Base-by-base conservation (phyloP, 2,113 vertebrate genomes). In the Alectura lathami region DNA sequence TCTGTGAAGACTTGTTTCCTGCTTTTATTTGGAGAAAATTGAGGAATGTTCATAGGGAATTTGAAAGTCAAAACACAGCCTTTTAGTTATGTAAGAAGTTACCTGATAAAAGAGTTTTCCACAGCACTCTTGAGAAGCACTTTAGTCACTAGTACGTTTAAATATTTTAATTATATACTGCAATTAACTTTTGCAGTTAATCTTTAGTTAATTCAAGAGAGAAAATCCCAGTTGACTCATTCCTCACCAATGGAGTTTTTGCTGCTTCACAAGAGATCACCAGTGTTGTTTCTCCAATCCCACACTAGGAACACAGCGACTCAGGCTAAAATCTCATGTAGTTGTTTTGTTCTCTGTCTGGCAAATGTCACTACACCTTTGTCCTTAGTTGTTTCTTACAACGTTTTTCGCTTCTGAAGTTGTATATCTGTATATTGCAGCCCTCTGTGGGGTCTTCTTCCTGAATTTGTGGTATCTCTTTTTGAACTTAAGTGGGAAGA, bases 111-210 rank as follows among this genome's bases (percentile, higher is more conserved):
- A 29, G 8, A 75, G 38, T 22, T 93, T 67, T 77, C 36, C 22
- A 29, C 24, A 45, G 13, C 9, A 56, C 53, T 16, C 40, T 66
- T 51, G 45, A 84, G 77, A 68, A 85, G 56, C 38, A 23, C 38
- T 45, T 15, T 83, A 48, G 5, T 40, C 17, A 20, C 29, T 47
- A 24, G 40, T 42, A 36, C 17, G 17, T 5, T 5, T 40, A 30
- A 73, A 11, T 48, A 23, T 17, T 82, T 64, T 30, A 83, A 29
- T 76, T 64, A 3, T 13, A 3, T 48, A n/a, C 15, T 48, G 20
- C n/a, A 47, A 40, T 69, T 91, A 60, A 43, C 77, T 72, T 80
- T 17, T 75, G 32, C 21, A 40, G 87, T 91, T 89, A 91, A 91
- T 43, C 34, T 82, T 62, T 42, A 36, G 43, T 38, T 84, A 73